Evolutionary conservation across 2,113 vertebrate species (phyloP), one percentile per base, ranked within the genome.

Genomic region (Bufo bufo): DNA sequence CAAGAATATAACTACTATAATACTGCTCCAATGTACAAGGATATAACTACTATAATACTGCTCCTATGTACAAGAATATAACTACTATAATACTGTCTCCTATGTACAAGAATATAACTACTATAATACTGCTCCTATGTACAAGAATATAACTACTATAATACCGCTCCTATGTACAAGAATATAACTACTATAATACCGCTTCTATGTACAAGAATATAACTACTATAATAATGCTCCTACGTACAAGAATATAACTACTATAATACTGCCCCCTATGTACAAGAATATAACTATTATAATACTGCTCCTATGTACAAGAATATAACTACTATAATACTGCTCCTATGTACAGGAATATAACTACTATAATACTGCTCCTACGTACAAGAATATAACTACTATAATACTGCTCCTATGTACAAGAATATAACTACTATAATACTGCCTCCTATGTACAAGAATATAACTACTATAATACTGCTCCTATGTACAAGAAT

Each of bases 291-390:
- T n/a, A 65, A 65, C 19, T 65, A 65, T 19, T 65, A n/a, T n/a
- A n/a, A 65, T n/a, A 65, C 10, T 61, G 59, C 50, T 6, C 59
- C 59, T 61, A 61, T 61, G 59, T 61, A 61, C 59, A 61, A 61
- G 59, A 71, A 71, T 71, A 71, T 71, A 71, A 71, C 66, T 71
- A 71, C 66, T 71, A 71, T 71, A 71, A 71, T 71, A 71, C 66
- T 71, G 33, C 52, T 52, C 52, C 52, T 52, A 52, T 52, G 52
- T 52, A 61, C 61, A 6, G 20, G 17, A 14, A 65, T 12, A 65
- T 14, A 20, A 19, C 8, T 14, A 65, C 61, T 16, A 65, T 17
- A 20, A 4, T 20, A 65, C 61, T 20, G 17, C 61, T 19, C 61
- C 52, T 52, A 52, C 3, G 52, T 52, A 52, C 52, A 52, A 52